A percentile compares a stretch with the other conserved stretches of the same genome.
Conservation (phyloP, 2,113 vertebrate species). For the Stigmatopora argus region DNA sequence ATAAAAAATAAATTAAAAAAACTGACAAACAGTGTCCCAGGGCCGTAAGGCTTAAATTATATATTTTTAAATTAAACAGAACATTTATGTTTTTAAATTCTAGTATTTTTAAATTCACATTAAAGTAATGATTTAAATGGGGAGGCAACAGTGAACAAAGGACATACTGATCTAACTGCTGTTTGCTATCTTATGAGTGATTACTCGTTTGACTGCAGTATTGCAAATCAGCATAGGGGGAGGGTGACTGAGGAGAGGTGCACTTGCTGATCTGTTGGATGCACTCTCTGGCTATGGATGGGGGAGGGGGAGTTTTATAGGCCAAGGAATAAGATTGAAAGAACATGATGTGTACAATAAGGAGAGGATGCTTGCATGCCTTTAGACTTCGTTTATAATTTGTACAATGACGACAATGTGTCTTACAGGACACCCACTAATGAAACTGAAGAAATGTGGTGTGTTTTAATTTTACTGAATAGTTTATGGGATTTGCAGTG, state of each 20-base stretch:
- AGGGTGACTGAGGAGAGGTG: constrained; percentile 43
- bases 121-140: background rate
- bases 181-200: constrained; percentile 35
- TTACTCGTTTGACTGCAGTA: constrained; percentile 37
- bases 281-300: constrained; percentile 19
- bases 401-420: background rate
- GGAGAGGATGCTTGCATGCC: background rate
- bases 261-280: constrained; percentile 37
- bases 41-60: no score
- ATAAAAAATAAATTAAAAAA: no score
- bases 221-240: constrained; percentile 34
- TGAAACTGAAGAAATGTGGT: background rate
- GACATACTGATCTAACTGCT: constrained; percentile 13
- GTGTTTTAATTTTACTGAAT: no score
- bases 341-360: constrained; percentile 10
- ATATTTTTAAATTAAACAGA: no score
- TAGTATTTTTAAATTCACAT: no score
- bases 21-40: no score
- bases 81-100: no score
- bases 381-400: background rate
- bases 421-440: background rate
- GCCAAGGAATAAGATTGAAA: background rate
- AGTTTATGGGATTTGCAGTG: no score
- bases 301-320: constrained; percentile 21
- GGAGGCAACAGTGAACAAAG: constrained; percentile 27